These are phyloP conservation scores for Spisula subtruncata DNA, from an alignment of 2,888 invertebrate genomes.

Conservation along the genomic window DNA sequence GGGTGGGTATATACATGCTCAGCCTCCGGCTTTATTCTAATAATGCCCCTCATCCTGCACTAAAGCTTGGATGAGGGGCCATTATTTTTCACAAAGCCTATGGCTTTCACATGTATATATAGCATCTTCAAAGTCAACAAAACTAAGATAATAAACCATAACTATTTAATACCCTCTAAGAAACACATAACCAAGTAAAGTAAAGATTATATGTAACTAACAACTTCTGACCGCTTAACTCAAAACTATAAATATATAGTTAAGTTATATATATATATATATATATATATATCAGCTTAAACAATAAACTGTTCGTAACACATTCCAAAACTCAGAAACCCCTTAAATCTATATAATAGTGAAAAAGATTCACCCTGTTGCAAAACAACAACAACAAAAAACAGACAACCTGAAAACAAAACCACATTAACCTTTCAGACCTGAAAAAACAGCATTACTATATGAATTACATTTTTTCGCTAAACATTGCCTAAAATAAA, in stretches of 20 bases:
- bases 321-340: no score
- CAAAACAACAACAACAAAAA: no score
- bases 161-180: not conserved
- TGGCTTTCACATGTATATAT: not conserved
- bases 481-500: not conserved
- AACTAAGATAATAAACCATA: not conserved
- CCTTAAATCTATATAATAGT: no score
- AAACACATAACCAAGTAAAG: no score
- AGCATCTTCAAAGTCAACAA: not conserved
- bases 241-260: not conserved
- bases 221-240: no score
- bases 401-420: no score
- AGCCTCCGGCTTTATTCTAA: slow-evolving; percentile 41
- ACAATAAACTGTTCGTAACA: not conserved
- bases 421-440: not conserved
- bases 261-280: no score
- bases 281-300: not conserved
- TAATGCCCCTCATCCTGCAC: slow-evolving; percentile 24
- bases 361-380: no score
- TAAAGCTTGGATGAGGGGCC: not conserved
- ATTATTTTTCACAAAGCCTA: not conserved
- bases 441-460: not conserved
- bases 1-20: slow-evolving; percentile 28
- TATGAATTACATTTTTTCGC: not conserved
- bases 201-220: not conserved